Base-by-base conservation (phyloP, 2,113 vertebrate genomes). In the Proteles cristata region DNA sequence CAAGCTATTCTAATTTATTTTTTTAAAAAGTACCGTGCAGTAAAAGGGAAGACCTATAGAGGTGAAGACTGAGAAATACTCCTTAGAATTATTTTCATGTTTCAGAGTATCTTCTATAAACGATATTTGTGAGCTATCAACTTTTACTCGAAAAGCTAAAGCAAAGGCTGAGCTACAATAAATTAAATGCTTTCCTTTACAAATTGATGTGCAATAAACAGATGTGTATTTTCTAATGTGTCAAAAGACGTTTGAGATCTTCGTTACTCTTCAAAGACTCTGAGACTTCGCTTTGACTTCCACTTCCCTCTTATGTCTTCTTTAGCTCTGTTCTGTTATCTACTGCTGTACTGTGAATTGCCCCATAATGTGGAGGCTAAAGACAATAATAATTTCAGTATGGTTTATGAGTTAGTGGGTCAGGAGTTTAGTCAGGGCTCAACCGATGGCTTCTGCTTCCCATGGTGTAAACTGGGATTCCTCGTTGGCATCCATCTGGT, bases 1-100 rank as follows among this genome's bases (percentile, higher is more conserved):
- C 90, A 97, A 97, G 84, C 48, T 80, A 69, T 97, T 95, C 87
- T 31, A 33, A 90, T 93, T 84, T 92, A 68, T 90, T 79, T 90
- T 96, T 96, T 96, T 33, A 7, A 89, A 88, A 95, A 95, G 76
- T 53, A 35, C 35, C 10, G 17, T 31, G 66, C 33, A 63, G 68
- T 92, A 28, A 81, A 93, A 88, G 66, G 88, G 45, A 88, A 48
- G 65, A 88, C 50, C 77, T 28, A 21, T 2, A n/a, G 85, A 88
- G 45, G 90, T 96, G 81, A 92, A 88, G 50, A 39, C 43, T 19
- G 74, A 69, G 58, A 31, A 55, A 26, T 7, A 39, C 2, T 81
- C 33, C 71, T 95, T 88, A 69, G 39, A 80, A 61, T 84, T 71
- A 48, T 71, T 92, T 87, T 79, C 43, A 33, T 68, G 17, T 58